Base-by-base conservation (phyloP, 2,888 invertebrate genomes). In the Agonopterix arenella region DNA sequence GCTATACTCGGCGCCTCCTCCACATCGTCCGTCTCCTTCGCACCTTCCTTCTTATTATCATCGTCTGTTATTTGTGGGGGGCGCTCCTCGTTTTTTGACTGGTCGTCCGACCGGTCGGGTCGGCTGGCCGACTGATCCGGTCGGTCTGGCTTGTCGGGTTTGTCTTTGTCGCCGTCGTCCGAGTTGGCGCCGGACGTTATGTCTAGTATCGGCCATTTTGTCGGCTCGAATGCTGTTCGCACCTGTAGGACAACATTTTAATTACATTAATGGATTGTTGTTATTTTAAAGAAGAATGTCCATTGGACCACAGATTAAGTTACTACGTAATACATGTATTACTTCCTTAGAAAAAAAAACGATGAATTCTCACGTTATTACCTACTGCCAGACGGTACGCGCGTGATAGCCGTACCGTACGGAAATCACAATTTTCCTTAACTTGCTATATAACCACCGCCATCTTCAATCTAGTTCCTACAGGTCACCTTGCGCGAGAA, bases 191-290 rank as follows among this genome's bases (percentile, higher is more conserved):
- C 60, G 5, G 61, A 58, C 36, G 67, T 66, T 47, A 91, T 84
- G 73, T 95, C 94, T 10, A 91, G 84, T 44, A 97, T 93, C 36
- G 98, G 98, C 99, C 99, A 99, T 73, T 93, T 93, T 9, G 91
- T 90, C 1, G 98, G 97, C 67, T 96, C 93, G 59, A 92, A 91
- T 59, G 93, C 93, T 48, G 97, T 95, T 68, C 98, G 92, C 47
- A 96, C 95, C 94, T 95, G 76, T 38, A 28, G 18, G 28, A 28
- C 1, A 28, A 5, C 0, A 28, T 28, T 28, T n/a, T n/a, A n/a
- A n/a, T n/a, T n/a, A n/a, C n/a, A n/a, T n/a, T n/a, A n/a, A n/a
- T 16, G 2, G 2, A 16, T 16, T 16, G 2, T 2, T 16, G 1
- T 16, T 16, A 16, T 16, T 16, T 16, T 16, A 1, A 16, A 16